These are phyloP conservation scores for Ectobius pallidus DNA, from an alignment of 2,888 invertebrate genomes.

Conservation along the genomic window DNA sequence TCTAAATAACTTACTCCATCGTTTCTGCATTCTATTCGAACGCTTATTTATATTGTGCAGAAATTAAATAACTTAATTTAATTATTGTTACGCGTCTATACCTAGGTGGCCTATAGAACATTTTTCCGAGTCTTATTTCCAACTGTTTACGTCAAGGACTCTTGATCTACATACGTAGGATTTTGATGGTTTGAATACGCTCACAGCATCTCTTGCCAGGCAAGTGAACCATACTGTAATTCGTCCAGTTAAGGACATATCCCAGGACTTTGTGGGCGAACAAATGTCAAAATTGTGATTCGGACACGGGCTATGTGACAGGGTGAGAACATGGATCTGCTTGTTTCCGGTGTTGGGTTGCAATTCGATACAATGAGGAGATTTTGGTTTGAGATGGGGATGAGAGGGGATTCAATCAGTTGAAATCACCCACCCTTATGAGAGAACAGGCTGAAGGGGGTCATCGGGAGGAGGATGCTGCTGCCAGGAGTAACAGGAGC, in stretches of 20 bases:
- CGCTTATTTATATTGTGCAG: no score
- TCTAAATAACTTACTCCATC: no score
- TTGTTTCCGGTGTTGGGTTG: constrained; percentile 7
- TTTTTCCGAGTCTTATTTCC: no score
- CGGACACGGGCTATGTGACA: not conserved
- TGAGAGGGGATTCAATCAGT: constrained; percentile 25
- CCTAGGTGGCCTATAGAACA: no score
- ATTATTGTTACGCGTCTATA: no score
- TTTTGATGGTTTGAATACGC: no score
- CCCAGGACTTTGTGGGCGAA: not conserved
- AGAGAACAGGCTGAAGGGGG: constrained; percentile 1
- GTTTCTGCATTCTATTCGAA: no score
- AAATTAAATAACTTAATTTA: no score
- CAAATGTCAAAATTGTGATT: not conserved
- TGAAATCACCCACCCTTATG: constrained; percentile 32
- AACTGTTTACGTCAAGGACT: no score
- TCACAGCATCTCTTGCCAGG: no score
- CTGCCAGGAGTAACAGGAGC: constrained; percentile 16
- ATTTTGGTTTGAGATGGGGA: constrained; percentile 27
- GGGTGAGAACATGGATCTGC: constrained; percentile 7
- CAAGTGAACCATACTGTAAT: not conserved
- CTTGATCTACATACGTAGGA: no score
- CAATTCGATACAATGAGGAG: constrained; percentile 24
- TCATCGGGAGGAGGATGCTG: not conserved
- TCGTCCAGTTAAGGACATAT: not conserved